Conservation (phyloP, 2,113 vertebrate genomes). For the Arvicanthis niloticus region DNA sequence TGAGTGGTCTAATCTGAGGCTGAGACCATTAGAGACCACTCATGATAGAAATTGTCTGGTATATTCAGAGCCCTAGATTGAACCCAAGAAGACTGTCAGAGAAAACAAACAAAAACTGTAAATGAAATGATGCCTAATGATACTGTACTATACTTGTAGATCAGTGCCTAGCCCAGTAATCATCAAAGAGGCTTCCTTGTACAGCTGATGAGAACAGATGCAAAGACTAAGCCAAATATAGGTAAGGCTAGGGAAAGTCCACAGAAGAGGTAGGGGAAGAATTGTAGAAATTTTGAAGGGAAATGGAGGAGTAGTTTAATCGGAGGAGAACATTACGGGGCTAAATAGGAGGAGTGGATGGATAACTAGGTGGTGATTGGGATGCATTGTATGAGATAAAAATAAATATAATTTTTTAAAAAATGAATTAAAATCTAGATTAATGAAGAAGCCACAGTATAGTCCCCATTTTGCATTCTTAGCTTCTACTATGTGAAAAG, state of each 20-base stretch:
- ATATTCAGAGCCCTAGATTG: background rate
- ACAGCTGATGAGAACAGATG: background rate
- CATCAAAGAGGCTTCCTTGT: background rate
- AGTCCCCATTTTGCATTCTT: background rate
- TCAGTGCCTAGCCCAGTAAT: background rate
- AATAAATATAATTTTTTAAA: background rate
- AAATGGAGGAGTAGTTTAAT: no score
- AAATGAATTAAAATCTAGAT: background rate
- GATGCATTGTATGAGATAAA: background rate
- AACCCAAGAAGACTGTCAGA: background rate
- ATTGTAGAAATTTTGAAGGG: background rate
- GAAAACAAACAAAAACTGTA: background rate
- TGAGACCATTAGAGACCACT: accelerated
- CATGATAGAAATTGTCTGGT: background rate
- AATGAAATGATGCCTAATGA: background rate
- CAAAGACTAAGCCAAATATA: background rate
- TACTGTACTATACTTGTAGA: background rate
- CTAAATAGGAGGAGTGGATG: background rate
- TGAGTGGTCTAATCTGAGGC: background rate
- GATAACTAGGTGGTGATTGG: background rate
- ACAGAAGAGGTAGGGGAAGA: background rate
- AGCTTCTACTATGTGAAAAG: background rate
- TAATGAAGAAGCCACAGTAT: background rate
- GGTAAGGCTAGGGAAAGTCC: background rate
- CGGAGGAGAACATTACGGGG: no score